Conservation (phyloP, 2,888 invertebrate genomes). For the Siphonodentalium dalli region DNA sequence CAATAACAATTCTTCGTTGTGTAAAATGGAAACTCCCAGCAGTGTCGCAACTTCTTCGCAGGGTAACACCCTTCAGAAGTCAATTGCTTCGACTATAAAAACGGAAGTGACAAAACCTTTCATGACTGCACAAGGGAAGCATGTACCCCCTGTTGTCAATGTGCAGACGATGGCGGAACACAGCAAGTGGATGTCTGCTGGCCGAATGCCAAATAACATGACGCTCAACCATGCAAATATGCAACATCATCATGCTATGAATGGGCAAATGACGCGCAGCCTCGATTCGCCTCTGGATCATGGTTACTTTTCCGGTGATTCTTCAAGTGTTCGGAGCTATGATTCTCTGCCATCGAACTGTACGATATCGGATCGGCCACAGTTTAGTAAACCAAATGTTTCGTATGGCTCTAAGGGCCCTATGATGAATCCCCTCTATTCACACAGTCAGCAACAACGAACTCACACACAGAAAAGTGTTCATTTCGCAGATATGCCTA, state of each 20-base stretch:
- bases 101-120: too few relatives aligned
- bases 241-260: constrained; percentile 1
- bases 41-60: too few relatives aligned
- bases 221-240: constrained; percentile 1
- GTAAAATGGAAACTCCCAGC: too few relatives aligned
- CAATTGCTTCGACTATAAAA: too few relatives aligned
- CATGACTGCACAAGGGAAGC: constrained; percentile 32
- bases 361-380: too few relatives aligned
- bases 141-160: constrained; percentile 55
- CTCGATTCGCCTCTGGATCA: constrained; percentile 54
- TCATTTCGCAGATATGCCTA: constrained; percentile 40
- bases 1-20: too few relatives aligned
- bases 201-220: constrained; percentile 12
- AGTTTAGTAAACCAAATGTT: too few relatives aligned
- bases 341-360: too few relatives aligned
- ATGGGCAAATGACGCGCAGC: constrained; percentile 24
- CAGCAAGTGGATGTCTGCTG: constrained; percentile 26
- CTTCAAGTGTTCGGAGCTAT: constrained; percentile 47
- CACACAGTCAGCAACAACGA: constrained; percentile 18
- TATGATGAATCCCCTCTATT: constrained; percentile 12
- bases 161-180: constrained; percentile 52
- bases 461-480: constrained; percentile 38
- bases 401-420: constrained; percentile 1
- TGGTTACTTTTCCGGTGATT: constrained; percentile 56
- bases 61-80: too few relatives aligned